A percentile compares a stretch with the other conserved stretches of the same genome.
Conservation (phyloP, 2,113 vertebrate species). For the Oreocharis arfaki region DNA sequence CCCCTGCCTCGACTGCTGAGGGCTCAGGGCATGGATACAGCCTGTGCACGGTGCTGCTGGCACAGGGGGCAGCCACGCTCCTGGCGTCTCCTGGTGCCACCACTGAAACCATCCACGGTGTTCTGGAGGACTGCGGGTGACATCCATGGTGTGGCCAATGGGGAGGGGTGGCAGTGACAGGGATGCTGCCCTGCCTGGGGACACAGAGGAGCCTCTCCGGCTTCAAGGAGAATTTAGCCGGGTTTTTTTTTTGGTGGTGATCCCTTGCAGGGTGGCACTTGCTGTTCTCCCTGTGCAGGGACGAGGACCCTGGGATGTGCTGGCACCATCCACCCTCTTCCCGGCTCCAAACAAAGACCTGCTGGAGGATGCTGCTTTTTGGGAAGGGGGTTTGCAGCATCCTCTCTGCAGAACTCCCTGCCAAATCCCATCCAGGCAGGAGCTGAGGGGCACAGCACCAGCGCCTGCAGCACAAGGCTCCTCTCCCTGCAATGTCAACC, state of each 20-base stretch:
- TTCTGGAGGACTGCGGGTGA: background rate
- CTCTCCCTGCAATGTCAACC: conserved; percentile 54
- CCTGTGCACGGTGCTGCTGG: background rate
- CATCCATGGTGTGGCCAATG: background rate
- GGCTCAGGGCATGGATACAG: rapidly evolving
- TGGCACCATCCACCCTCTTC: background rate
- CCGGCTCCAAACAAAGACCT: background rate
- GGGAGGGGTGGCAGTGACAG: background rate
- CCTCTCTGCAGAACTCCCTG: background rate
- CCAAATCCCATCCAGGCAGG: background rate
- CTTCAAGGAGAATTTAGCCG: background rate
- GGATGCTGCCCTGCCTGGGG: background rate
- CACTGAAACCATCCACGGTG: rapidly evolving
- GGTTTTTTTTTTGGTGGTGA: rapidly evolving
- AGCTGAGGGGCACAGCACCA: background rate
- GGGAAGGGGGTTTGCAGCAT: background rate
- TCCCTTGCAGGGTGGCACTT: background rate
- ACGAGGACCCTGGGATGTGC: background rate
- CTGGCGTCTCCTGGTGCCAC: background rate
- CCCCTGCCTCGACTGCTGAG: background rate
- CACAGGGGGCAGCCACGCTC: rapidly evolving
- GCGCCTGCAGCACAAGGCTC: background rate
- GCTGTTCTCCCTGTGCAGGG: background rate
- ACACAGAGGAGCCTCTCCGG: background rate
- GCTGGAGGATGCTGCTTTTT: background rate